Base-by-base conservation (phyloP, 2,888 invertebrate species). In the Ferrisia virgata region DNA sequence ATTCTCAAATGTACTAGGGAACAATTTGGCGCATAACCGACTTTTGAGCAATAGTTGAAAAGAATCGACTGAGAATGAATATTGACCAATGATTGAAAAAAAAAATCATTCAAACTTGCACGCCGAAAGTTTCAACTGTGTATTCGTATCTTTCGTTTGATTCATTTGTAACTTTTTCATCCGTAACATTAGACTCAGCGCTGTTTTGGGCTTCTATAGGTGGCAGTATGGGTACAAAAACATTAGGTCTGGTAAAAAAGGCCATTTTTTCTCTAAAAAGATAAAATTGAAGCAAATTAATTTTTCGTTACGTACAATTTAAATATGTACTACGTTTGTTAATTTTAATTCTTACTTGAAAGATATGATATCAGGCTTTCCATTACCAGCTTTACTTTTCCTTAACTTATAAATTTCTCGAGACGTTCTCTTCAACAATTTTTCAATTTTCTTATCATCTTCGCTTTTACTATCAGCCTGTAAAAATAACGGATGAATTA, bases 241-340 rank as follows among this genome's bases (percentile, higher is more conserved):
- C 89, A 87, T 94, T 94, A 86, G 93, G 92, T 87, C 94, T 93
- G 0, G 96, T 97, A 89, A 98, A 97, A 90, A 97, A 98, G 64
- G 96, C 96, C 94, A 98, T 97, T 90, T 97, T 97, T 90, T 97
- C 97, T 90, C 97, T 97, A 90, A 39, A 91, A 91, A 88, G 86
- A 87, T 87, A 86, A 87, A 64, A 82, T 15, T 40, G 40, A 11
- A 11, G 11, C 11, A n/a, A n/a, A n/a, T 40, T 40, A 11, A 2
- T 9, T 9, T 40, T 40, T 40, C 11, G 6, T 40, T 8, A 6
- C 36, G 36, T 6, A 36, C 33, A 43, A 79, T 84, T 78, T 84
- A 28, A 36, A 69, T n/a, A 79, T 15, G 53, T 5, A 81, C 11
- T 58, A 18, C 40, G 33, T n/a, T n/a, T 1, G 80, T 43, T 2